Conservation (phyloP, 92 coral and sea anemone species). For the Micromussa lordhowensis region DNA sequence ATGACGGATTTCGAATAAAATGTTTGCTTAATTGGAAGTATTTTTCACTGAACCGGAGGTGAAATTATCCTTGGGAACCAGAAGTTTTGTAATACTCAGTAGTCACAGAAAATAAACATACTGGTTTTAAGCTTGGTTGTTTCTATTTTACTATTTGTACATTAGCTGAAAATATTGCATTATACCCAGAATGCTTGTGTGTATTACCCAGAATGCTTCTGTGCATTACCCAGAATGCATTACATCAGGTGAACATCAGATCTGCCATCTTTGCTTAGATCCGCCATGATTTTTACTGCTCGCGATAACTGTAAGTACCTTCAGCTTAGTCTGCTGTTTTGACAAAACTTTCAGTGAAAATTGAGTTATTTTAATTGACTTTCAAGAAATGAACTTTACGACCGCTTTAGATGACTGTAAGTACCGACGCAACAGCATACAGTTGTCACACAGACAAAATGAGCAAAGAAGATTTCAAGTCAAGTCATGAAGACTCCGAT, state of each 20-base stretch:
- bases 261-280: constrained; percentile 38
- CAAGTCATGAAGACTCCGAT: too few species aligned
- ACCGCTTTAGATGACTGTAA: constrained; percentile 22
- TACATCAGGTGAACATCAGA: constrained; percentile 9
- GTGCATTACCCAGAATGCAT: constrained; percentile 27
- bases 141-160: constrained; percentile 18
- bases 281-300: constrained; percentile 34
- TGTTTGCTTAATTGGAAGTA: constrained; percentile 1
- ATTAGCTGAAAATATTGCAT: neutral
- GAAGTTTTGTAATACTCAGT: too few species aligned
- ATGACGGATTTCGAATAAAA: constrained; percentile 1
- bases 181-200: neutral
- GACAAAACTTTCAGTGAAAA: constrained; percentile 13
- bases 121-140: constrained; percentile 21
- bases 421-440: neutral
- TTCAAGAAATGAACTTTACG: constrained; percentile 19
- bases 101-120: constrained; percentile 26
- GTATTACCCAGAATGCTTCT: constrained; percentile 16
- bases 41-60: constrained; percentile 28
- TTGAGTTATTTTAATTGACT: constrained; percentile 1
- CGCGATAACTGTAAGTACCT: constrained; percentile 15
- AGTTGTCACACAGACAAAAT: too few species aligned
- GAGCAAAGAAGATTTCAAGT: too few species aligned
- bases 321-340: neutral
- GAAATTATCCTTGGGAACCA: constrained; percentile 34